Conservation (phyloP, 2,113 vertebrate genomes). For the Australoheros scitulus region DNA sequence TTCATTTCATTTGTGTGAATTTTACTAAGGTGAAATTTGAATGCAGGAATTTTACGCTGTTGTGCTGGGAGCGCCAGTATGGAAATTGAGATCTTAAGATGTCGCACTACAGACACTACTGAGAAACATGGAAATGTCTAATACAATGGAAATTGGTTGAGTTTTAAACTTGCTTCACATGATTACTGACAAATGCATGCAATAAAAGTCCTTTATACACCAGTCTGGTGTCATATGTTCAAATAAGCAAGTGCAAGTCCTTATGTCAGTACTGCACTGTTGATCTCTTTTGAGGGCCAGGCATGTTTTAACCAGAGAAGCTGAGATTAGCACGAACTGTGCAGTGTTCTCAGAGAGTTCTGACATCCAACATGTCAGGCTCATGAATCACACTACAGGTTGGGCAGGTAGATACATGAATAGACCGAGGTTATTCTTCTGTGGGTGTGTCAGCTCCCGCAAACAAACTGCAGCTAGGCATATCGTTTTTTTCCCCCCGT, state of each 20-base stretch:
- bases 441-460: slow-evolving; percentile 56
- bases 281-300: not conserved
- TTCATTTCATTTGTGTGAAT: not conserved
- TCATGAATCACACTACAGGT: slow-evolving; percentile 58
- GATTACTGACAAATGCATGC: not conserved
- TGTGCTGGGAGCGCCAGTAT: not conserved
- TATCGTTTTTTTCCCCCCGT: not conserved
- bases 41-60: not conserved
- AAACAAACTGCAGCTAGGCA: slow-evolving; percentile 37
- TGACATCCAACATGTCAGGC: slow-evolving; percentile 17
- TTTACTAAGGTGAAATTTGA: not conserved
- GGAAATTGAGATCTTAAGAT: not conserved
- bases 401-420: slow-evolving; percentile 68
- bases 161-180: not conserved
- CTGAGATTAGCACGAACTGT: not conserved
- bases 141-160: not conserved
- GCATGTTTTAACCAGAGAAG: not conserved
- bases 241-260: not conserved
- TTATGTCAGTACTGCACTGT: not conserved
- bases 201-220: not conserved
- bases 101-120: not conserved
- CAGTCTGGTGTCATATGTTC: not conserved
- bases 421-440: slow-evolving; percentile 10
- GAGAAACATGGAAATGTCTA: not conserved
- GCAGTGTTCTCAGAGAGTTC: not conserved